Base-by-base conservation (phyloP, 2,797 vertebrate species). In the Tadarida brasiliensis region DNA sequence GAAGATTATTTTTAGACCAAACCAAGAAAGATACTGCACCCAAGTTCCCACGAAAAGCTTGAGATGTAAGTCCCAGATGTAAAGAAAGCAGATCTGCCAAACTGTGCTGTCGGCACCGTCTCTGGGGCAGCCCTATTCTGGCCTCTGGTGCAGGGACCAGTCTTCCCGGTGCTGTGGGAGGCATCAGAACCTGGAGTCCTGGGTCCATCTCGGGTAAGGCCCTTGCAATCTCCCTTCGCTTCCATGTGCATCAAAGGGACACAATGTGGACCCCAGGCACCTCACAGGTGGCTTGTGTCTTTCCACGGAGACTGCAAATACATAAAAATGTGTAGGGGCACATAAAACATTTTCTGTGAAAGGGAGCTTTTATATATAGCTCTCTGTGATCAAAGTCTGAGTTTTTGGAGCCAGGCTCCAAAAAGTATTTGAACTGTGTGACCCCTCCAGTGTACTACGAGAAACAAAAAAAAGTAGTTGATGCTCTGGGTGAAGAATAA, bases 1-100 rank as follows among this genome's bases (percentile, higher is more conserved):
- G 49, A 86, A 91, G 81, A 74, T 73, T 96, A 95, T 96, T 93
- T 96, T 95, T 96, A 96, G 89, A 77, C 61, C 30, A 82, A 96
- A 78, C 74, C 56, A 85, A 96, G 83, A 92, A 88, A 92, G 83
- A 95, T 76, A 93, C 56, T 87, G 24, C 80, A 90, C 83, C 74
- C 73, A 80, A 91, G 92, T 95, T 92, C 57, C 82, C 74, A 86
- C 51, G 87, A 71, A 95, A 95, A 95, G 20, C 87, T 94, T 76
- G 82, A 89, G 68, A 61, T 86, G 74, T 86, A 87, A 96, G 80
- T 83, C 67, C 84, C 84, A 95, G 87, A 95, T 86, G 86, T 51
- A 96, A 81, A 91, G 74, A 77, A 94, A 92, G 77, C 33, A 51
- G 68, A 77, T 61, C 93, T 94, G 86, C 93, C 90, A 93, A 85